phyloP scores from a whole-genome alignment of 1,140 invertebrate species.

The Homalodisca vitripennis region DNA sequence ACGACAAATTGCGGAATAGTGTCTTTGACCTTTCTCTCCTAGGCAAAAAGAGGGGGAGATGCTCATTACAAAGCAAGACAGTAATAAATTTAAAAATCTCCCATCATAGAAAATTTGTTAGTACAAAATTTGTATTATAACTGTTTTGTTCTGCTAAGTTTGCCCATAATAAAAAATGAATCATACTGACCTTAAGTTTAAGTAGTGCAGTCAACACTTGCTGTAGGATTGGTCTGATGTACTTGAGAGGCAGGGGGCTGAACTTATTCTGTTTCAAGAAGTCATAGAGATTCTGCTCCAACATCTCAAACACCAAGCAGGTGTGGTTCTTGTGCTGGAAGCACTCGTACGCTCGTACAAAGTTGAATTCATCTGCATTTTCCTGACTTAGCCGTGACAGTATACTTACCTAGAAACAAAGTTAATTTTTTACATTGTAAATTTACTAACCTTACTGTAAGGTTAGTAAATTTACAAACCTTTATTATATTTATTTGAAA shows the following conservation, averaged over 20 bases:
- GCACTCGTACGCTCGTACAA: conserved; percentile 99
- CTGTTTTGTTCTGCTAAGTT: too few relatives aligned
- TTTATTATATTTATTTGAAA: too few relatives aligned
- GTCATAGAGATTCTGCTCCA: conserved; percentile 99
- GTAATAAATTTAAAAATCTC: too few relatives aligned
- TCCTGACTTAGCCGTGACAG: conserved; percentile 96
- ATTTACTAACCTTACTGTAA: neutral
- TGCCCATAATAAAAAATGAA: too few relatives aligned
- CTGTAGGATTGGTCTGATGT: conserved; percentile 97
- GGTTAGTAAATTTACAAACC: too few relatives aligned
- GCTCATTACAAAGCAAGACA: too few relatives aligned
- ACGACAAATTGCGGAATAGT: too few relatives aligned
- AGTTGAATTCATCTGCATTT: conserved; percentile 99
- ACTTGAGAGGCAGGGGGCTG: conserved; percentile 95
- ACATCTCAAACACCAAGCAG: conserved; percentile 99
- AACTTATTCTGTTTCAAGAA: conserved; percentile 99
- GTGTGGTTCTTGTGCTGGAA: conserved; percentile 99
- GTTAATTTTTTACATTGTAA: conserved; percentile 28
- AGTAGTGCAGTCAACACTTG: conserved; percentile 98
- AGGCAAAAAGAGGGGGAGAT: too few relatives aligned
- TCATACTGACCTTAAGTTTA: conserved; percentile 94
- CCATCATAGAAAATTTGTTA: too few relatives aligned
- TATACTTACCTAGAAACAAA: conserved; percentile 77
- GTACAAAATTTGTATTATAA: too few relatives aligned
- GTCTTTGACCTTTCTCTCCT: too few relatives aligned